A percentile compares a stretch with the other conserved stretches of the same genome.
Evolutionary conservation across 2,797 vertebrate species (phyloP).

Genomic region (Acipenser transmontanus): DNA sequence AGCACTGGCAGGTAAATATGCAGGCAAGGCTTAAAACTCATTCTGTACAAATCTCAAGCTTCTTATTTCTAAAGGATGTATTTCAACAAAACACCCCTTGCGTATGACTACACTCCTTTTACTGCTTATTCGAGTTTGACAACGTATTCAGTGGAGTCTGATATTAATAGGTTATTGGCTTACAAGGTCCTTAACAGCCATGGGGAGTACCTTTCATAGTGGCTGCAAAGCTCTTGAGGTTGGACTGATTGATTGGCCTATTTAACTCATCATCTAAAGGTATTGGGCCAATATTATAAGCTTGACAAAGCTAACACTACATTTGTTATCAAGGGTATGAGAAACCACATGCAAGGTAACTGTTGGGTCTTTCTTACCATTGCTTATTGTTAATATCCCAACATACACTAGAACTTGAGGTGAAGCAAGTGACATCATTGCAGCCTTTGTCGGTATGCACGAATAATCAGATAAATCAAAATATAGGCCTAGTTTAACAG

Average conservation of each 20-base stretch:
- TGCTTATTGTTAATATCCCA: background rate
- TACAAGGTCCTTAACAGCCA: constrained; percentile 65
- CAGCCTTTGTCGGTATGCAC: too few relatives aligned
- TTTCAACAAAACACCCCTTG: background rate
- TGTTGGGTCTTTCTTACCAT: background rate
- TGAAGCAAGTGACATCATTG: too few relatives aligned
- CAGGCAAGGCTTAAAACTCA: too few relatives aligned
- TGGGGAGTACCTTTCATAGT: constrained; percentile 56
- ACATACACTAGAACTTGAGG: too few relatives aligned
- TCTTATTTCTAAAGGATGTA: background rate
- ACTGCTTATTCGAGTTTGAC: constrained; percentile 3
- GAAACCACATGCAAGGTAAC: constrained; percentile 21
- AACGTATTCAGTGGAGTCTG: constrained; percentile 45
- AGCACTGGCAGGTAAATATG: too few relatives aligned
- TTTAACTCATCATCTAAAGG: constrained; percentile 73
- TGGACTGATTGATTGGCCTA: constrained; percentile 72
- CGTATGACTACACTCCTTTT: constrained; percentile 1
- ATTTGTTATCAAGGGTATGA: constrained; percentile 63
- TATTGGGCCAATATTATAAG: constrained; percentile 70
- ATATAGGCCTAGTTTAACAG: too few relatives aligned
- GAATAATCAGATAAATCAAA: too few relatives aligned
- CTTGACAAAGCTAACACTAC: constrained; percentile 74
- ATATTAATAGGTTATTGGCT: constrained; percentile 79
- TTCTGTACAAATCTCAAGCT: too few relatives aligned
- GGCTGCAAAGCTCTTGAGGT: constrained; percentile 63